These are phyloP conservation scores for Callyntrura sp. DNA, from an alignment of 2,888 invertebrate species.

Conservation along the genomic window DNA sequence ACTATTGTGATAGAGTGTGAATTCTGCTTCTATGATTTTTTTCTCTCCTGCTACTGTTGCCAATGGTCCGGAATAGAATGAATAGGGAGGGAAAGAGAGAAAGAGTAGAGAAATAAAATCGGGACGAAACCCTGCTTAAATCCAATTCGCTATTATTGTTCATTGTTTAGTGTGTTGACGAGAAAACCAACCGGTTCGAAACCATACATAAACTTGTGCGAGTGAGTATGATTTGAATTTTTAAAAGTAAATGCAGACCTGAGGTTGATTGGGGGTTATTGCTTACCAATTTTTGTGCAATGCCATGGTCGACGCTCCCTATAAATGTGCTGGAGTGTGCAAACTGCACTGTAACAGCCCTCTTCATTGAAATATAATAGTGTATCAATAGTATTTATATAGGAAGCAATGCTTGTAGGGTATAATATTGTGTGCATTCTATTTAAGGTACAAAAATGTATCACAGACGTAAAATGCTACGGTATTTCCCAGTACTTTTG, in stretches of 20 bases:
- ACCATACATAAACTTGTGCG: not conserved
- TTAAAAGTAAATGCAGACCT: conserved; percentile 35
- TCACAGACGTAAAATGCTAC: not conserved
- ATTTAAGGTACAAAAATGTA: not conserved
- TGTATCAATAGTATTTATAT: no score
- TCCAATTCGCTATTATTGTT: not conserved
- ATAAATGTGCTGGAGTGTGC: conserved; percentile 31
- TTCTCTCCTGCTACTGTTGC: not conserved
- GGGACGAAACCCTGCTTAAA: not conserved
- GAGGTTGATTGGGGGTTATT: conserved; percentile 71
- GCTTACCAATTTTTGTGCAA: conserved; percentile 18
- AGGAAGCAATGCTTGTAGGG: no score
- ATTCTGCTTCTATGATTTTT: conserved; percentile 46
- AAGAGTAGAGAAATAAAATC: not conserved
- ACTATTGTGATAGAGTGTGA: conserved; percentile 68
- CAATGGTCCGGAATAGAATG: conserved; percentile 39
- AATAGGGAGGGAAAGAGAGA: conserved; percentile 14
- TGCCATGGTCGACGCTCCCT: conserved; percentile 23
- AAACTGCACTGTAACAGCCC: conserved; percentile 51
- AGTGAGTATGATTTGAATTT: no score
- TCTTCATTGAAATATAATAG: no score
- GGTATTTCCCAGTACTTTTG: not conserved
- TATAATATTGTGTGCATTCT: no score
- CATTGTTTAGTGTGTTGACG: not conserved
- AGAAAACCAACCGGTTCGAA: conserved; percentile 33